Percentiles rank a stretch among this genome's conserved stretches.
These are phyloP conservation scores for Aegotheles bennettii DNA, from an alignment of 2,113 vertebrate species.

Conservation along the genomic window DNA sequence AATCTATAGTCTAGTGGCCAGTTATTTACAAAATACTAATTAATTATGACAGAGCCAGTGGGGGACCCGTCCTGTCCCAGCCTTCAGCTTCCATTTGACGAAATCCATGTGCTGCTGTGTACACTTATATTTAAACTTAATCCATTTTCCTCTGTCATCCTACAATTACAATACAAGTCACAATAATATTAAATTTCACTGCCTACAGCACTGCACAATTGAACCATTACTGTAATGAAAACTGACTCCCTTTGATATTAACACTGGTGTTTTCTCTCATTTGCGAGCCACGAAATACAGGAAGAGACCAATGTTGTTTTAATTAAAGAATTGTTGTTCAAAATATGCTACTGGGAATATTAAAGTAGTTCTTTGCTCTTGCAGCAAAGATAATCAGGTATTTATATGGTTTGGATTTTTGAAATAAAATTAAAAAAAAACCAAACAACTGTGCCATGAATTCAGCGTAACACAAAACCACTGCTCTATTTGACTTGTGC, in stretches of 20 bases:
- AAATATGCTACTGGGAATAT: constrained; percentile 52
- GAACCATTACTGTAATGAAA: constrained; percentile 71
- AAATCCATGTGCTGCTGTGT: constrained; percentile 24
- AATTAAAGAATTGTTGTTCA: constrained; percentile 58
- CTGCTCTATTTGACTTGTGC: neutral
- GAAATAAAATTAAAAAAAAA: neutral
- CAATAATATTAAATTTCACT: constrained; percentile 77
- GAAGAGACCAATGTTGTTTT: constrained; percentile 58
- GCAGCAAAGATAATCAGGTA: constrained; percentile 17
- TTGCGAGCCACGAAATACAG: constrained; percentile 57
- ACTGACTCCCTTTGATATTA: constrained; percentile 71
- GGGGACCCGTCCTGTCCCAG: neutral
- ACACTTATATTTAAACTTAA: constrained; percentile 64
- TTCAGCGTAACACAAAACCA: neutral
- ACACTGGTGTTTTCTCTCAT: constrained; percentile 67
- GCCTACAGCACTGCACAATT: constrained; percentile 62
- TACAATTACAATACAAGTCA: constrained; percentile 70
- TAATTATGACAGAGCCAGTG: constrained; percentile 38
- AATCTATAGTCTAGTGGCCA: constrained; percentile 8
- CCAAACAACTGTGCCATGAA: neutral
- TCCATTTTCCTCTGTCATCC: constrained; percentile 67
- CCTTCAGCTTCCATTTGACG: constrained; percentile 12
- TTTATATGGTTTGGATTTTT: constrained; percentile 28
- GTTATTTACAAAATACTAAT: constrained; percentile 63
- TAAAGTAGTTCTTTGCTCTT: constrained; percentile 16